Conservation (phyloP, 2,113 vertebrate species). For the Crotalus horridus region DNA sequence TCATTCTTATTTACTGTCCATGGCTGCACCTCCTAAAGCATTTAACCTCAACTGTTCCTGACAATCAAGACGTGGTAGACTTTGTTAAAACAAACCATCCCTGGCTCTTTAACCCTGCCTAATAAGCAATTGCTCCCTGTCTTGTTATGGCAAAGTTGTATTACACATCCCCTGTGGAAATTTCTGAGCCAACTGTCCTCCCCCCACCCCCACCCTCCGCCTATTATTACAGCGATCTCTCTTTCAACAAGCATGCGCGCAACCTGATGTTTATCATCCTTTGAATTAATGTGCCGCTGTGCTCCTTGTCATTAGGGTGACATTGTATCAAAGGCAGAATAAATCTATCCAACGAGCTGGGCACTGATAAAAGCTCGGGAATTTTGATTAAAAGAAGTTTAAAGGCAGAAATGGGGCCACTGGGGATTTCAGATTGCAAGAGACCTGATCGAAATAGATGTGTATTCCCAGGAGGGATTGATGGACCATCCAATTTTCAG, state of each 20-base stretch:
- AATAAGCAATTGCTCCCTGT: slow-evolving; percentile 54
- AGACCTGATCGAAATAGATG: neutral
- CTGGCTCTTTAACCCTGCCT: slow-evolving; percentile 52
- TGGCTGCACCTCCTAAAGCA: slow-evolving; percentile 42
- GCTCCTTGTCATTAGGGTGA: slow-evolving; percentile 48
- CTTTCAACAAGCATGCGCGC: neutral
- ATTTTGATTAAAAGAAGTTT: slow-evolving; percentile 13
- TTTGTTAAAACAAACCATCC: slow-evolving; percentile 59
- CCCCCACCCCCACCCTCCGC: slow-evolving; percentile 1
- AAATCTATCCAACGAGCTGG: slow-evolving; percentile 30
- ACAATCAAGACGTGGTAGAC: slow-evolving; percentile 47
- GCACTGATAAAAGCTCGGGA: slow-evolving; percentile 18
- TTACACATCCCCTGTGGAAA: slow-evolving; percentile 31
- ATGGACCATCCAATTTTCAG: neutral
- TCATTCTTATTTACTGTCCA: neutral
- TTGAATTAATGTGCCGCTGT: slow-evolving; percentile 55
- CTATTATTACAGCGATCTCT: neutral
- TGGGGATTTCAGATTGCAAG: too few species aligned
- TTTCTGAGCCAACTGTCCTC: slow-evolving; percentile 35
- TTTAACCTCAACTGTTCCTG: slow-evolving; percentile 54
- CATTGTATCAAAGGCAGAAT: slow-evolving; percentile 43
- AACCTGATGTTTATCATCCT: slow-evolving; percentile 57
- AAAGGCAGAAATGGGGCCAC: neutral
- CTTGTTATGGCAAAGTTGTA: slow-evolving; percentile 44
- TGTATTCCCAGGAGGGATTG: too few species aligned